Evolutionary conservation across 2,113 vertebrate species (phyloP).

Genomic region (Microcebus ravelobensis): DNA sequence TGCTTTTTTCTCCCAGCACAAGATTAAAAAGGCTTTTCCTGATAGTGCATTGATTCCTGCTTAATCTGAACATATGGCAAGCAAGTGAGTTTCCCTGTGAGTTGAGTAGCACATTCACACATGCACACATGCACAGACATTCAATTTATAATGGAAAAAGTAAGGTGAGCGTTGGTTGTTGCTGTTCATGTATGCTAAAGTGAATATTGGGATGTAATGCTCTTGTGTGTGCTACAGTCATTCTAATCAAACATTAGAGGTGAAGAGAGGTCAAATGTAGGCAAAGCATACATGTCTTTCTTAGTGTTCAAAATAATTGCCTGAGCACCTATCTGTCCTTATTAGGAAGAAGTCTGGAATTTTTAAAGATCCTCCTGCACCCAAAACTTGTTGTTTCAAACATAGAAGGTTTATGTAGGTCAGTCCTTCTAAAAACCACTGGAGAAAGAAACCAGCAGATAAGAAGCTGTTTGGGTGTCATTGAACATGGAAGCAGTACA

Average conservation of each 20-base stretch:
- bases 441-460: not conserved
- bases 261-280: not conserved
- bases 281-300: not conserved
- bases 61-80: not conserved
- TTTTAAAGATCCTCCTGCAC: not conserved
- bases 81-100: accelerated
- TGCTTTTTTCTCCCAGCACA: not conserved
- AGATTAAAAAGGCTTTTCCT: not conserved
- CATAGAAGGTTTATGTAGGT: not conserved
- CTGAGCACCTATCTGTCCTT: not conserved
- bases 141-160: not conserved
- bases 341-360: not conserved
- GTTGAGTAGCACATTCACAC: not conserved
- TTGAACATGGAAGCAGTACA: accelerated
- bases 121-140: not conserved
- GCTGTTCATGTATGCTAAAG: not conserved
- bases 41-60: not conserved
- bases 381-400: not conserved
- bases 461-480: not conserved
- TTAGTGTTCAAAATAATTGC: not conserved
- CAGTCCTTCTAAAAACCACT: not conserved
- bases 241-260: not conserved
- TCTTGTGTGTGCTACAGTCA: not conserved
- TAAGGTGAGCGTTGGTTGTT: not conserved
- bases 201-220: not conserved